Evolutionary conservation across 2,113 vertebrate genomes (phyloP).

Genomic region (Semicossyphus pulcher): DNA sequence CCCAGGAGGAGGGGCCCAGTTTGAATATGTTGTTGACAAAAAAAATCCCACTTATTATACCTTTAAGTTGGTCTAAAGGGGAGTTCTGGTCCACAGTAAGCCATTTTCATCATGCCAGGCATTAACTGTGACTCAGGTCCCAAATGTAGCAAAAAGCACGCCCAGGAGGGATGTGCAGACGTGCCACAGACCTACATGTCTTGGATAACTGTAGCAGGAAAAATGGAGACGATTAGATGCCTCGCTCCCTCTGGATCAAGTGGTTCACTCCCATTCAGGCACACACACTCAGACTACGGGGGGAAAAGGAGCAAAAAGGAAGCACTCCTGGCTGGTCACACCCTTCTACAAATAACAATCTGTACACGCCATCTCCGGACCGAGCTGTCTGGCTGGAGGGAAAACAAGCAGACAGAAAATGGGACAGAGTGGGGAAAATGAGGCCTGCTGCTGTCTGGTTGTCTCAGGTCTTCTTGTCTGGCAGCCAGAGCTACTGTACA

Average conservation of each 20-base stretch:
- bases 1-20: too few species aligned
- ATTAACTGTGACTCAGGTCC: neutral
- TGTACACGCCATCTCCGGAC: slow-evolving; percentile 74
- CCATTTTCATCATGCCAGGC: neutral
- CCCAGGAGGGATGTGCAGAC: slow-evolving; percentile 10
- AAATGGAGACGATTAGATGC: slow-evolving; percentile 31
- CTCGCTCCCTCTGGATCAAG: slow-evolving; percentile 21
- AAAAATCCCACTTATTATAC: too few species aligned
- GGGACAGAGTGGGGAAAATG: slow-evolving; percentile 42
- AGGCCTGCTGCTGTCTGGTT: slow-evolving; percentile 29
- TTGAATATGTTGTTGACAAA: too few species aligned
- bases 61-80: neutral
- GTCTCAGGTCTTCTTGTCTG: slow-evolving; percentile 14
- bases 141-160: slow-evolving; percentile 21
- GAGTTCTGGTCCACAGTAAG: neutral
- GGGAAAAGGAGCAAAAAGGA: slow-evolving; percentile 66
- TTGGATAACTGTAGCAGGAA: slow-evolving; percentile 17
- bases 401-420: slow-evolving; percentile 65
- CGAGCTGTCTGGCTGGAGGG: slow-evolving; percentile 57
- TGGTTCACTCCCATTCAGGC: slow-evolving; percentile 13
- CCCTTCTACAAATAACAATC: slow-evolving; percentile 84
- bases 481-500: slow-evolving; percentile 56
- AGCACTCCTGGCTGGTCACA: slow-evolving; percentile 76
- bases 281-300: slow-evolving; percentile 28
- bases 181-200: neutral